Percentiles rank a stretch among this genome's conserved stretches.
These are phyloP conservation scores for Chrysocyon brachyurus DNA, from an alignment of 2,797 vertebrate species.

Conservation along the genomic window DNA sequence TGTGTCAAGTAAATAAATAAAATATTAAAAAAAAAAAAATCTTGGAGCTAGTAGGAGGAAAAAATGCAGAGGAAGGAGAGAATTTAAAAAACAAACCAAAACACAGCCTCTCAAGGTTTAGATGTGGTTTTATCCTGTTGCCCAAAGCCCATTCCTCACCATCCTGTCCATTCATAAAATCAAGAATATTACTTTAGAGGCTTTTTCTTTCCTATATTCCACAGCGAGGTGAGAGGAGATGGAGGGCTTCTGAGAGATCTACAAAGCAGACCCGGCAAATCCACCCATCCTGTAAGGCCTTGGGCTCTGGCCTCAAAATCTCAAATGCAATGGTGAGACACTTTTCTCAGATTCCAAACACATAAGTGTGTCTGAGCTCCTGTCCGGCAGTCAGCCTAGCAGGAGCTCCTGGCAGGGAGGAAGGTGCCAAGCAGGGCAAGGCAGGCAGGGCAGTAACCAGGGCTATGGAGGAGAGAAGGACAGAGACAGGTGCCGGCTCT, in stretches of 20 bases:
- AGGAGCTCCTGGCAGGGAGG: conserved; percentile 85
- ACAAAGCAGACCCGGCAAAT: neutral
- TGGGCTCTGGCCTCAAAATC: neutral
- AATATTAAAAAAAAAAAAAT: too few species aligned
- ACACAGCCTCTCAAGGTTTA: neutral
- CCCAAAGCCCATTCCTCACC: neutral
- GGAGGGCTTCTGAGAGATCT: neutral
- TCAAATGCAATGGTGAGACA: neutral
- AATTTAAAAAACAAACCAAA: neutral
- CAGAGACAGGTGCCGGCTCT: neutral
- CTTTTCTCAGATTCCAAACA: neutral
- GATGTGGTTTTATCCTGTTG: conserved; percentile 1
- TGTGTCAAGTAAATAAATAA: too few species aligned
- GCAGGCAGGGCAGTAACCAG: conserved; percentile 92
- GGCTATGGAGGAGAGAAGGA: conserved; percentile 82
- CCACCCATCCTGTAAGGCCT: neutral
- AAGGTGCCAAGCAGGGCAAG: conserved; percentile 93
- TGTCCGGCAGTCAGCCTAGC: neutral
- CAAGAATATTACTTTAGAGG: neutral
- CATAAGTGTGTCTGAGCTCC: neutral
- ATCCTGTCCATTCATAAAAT: neutral
- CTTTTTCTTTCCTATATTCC: neutral
- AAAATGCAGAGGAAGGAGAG: neutral
- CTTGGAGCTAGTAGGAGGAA: neutral
- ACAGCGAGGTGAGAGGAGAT: neutral